Base-by-base conservation (phyloP, 1,140 invertebrate genomes). In the Anagrus nilaparvatae region DNA sequence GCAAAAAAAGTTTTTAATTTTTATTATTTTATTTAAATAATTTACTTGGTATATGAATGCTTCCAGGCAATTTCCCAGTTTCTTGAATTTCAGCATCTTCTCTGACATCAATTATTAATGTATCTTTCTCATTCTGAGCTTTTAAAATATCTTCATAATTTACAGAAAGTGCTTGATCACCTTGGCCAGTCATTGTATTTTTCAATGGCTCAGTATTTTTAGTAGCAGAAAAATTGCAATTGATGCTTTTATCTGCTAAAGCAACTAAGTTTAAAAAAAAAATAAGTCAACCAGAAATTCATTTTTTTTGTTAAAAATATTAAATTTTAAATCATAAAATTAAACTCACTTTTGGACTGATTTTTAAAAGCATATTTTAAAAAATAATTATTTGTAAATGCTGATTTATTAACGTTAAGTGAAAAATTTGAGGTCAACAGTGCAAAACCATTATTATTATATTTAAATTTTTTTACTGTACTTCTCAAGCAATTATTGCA, bases 1-100 rank as follows among this genome's bases (percentile, higher is more conserved):
- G 20, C 10, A 29, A 34, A 34, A 29, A 51, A 32, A 28, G 19
- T 39, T 27, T 25, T 34, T 37, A 19, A 31, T 29, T 34, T 30
- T 40, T 13, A 43, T 43, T 28, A 19, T 16, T 37, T 31, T 13
- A 17, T 40, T 21, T 13, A 43, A 48, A 45, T 40, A 20, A 58
- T 58, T 62, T 73, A 76, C 80, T 72, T 49, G 79, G 79, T 52
- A 83, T 79, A 52, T 82, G 81, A 46, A 82, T 79, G 50, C 76
- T 79, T 13, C 73, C 69, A 25, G 80, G 79, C 37, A 82, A 72
- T 56, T 72, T 68, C 4, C 79, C 79, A 35, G 75, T 79, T 48
- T 75, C 70, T 40, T 71, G 53, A 2, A 83, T 63, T 62, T 83
- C 80, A 28, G 70, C 58, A 2, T 75, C 73, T 51, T 81, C 77